phyloP scores from a whole-genome alignment of 2,113 vertebrate species.

The Scatophagus argus region DNA sequence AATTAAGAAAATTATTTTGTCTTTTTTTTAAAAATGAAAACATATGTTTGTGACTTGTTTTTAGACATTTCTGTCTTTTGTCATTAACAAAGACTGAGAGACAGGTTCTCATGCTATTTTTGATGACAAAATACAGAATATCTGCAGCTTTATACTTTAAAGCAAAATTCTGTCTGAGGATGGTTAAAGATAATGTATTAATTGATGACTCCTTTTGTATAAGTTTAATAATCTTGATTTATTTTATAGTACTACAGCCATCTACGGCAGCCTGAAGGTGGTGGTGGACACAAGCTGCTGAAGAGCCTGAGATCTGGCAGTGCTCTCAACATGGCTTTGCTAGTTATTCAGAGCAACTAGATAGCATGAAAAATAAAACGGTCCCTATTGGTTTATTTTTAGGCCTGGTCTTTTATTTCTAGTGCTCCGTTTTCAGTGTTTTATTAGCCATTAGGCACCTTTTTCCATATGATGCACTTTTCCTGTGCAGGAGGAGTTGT shows the following conservation, averaged over 20 bases:
- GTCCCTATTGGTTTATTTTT: background rate
- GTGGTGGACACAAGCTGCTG: background rate
- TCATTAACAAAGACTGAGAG: too few species aligned
- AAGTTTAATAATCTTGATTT: background rate
- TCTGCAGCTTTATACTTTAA: background rate
- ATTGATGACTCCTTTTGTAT: background rate
- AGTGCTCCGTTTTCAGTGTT: conserved; percentile 17
- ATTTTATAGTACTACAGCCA: background rate
- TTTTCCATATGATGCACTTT: background rate
- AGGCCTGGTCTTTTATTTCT: background rate
- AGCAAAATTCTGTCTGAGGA: conserved; percentile 9
- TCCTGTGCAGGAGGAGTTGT: background rate
- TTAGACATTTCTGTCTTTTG: background rate
- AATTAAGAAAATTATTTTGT: background rate
- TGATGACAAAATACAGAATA: conserved; percentile 15
- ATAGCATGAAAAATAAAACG: background rate
- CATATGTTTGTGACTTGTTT: background rate
- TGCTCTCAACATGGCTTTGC: background rate
- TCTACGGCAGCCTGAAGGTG: background rate
- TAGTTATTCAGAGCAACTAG: background rate
- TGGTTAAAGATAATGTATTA: conserved; percentile 6
- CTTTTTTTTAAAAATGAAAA: background rate
- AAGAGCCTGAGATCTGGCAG: background rate
- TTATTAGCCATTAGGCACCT: background rate
- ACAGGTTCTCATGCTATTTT: conserved; percentile 13